Evolutionary conservation across 2,797 vertebrate genomes (phyloP).

Genomic region (Channa striata): DNA sequence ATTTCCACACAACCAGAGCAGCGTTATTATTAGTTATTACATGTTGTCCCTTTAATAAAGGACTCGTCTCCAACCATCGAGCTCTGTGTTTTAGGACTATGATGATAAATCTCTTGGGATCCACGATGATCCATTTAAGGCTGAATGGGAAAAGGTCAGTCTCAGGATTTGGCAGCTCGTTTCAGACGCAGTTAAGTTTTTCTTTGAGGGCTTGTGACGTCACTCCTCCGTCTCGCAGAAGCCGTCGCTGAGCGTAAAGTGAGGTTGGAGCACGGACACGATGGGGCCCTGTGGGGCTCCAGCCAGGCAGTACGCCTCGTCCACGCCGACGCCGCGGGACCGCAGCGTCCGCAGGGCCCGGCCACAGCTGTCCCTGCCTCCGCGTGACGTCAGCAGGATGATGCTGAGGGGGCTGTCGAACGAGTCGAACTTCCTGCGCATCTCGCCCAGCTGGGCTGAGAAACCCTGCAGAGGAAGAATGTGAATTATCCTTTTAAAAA

Average conservation of each 20-base stretch:
- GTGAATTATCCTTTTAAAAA: neutral
- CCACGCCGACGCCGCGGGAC: constrained; percentile 51
- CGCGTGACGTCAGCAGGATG: constrained; percentile 40
- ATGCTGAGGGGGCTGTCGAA: constrained; percentile 63
- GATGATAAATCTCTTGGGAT: neutral
- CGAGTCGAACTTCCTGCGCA: constrained; percentile 51
- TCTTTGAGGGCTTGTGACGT: constrained; percentile 14
- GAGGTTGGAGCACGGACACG: constrained; percentile 57
- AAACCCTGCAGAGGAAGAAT: constrained; percentile 48
- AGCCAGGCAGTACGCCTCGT: constrained; percentile 72
- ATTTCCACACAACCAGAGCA: neutral
- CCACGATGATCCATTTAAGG: neutral
- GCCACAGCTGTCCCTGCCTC: constrained; percentile 52
- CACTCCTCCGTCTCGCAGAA: constrained; percentile 33
- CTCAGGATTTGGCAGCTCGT: constrained; percentile 10
- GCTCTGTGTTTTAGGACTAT: neutral
- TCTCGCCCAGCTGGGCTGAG: constrained; percentile 53
- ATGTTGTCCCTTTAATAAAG: neutral
- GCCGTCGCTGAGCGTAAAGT: constrained; percentile 59
- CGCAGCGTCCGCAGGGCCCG: constrained; percentile 49
- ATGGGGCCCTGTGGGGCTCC: constrained; percentile 58
- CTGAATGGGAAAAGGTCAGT: neutral
- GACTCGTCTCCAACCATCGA: too few species aligned
- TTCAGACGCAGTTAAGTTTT: neutral
- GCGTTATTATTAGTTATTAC: neutral